A percentile compares a stretch with the other conserved stretches of the same genome.
Conservation (phyloP, 2,113 vertebrate genomes). For the Platycercus adscitus region DNA sequence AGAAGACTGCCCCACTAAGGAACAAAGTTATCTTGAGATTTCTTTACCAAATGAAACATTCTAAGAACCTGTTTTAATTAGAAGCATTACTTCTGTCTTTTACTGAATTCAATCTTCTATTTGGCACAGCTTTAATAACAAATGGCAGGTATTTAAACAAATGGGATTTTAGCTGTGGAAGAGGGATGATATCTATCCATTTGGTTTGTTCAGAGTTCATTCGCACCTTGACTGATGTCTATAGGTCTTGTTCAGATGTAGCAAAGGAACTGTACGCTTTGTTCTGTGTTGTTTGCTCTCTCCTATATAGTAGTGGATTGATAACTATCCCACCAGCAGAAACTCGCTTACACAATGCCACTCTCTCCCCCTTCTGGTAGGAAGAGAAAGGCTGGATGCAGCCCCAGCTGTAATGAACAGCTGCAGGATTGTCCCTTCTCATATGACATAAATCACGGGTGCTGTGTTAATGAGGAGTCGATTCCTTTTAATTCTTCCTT, state of each 20-base stretch:
- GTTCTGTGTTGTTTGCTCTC: neutral
- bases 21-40: conserved; percentile 69
- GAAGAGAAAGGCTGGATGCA: neutral
- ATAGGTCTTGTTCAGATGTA: neutral
- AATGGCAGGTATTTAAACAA: conserved; percentile 46
- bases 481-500: neutral
- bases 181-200: neutral
- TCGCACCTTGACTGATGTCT: conserved; percentile 10
- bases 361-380: conserved; percentile 27
- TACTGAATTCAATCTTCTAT: neutral
- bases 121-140: conserved; percentile 22
- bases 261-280: neutral
- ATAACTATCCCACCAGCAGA: neutral
- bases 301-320: neutral
- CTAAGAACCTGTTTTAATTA: conserved; percentile 49
- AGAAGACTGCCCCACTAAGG: conserved; percentile 3
- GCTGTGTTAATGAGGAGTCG: neutral
- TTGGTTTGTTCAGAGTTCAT: conserved; percentile 33
- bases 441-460: neutral
- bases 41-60: conserved; percentile 54
- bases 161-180: conserved; percentile 16
- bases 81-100: conserved; percentile 27
- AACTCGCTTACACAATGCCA: neutral
- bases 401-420: neutral
- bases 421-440: neutral